Conservation (phyloP, 2,888 invertebrate species). For the Eupithecia abbreviata region DNA sequence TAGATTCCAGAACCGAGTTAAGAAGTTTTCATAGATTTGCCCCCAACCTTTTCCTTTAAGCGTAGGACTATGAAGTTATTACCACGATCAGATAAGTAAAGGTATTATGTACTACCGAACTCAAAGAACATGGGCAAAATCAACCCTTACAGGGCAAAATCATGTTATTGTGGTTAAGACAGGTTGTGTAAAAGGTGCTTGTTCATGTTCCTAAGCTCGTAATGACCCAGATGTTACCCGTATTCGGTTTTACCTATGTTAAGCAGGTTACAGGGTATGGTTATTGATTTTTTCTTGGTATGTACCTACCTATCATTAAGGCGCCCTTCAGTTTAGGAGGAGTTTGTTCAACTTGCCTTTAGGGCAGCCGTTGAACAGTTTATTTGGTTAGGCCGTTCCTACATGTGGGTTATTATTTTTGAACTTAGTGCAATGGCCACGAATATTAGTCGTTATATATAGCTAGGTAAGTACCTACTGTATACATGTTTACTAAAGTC, state of each 20-base stretch:
- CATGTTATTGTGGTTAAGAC: constrained; percentile 6
- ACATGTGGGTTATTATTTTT: background rate
- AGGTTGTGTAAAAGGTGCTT: constrained; percentile 5
- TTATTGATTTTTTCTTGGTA: background rate
- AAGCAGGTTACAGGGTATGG: background rate
- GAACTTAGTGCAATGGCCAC: no score
- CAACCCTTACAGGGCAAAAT: background rate
- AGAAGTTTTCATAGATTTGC: background rate
- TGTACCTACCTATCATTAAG: background rate
- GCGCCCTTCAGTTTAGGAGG: background rate
- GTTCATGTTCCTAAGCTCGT: background rate
- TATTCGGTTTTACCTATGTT: constrained; percentile 4
- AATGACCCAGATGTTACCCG: constrained; percentile 4
- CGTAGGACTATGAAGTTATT: background rate
- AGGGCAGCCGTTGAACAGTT: background rate
- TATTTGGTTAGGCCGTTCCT: background rate
- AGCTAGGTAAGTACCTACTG: no score
- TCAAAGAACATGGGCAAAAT: background rate
- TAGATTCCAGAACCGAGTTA: background rate
- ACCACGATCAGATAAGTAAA: background rate
- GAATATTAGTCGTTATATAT: no score
- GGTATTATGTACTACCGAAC: background rate
- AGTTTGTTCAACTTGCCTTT: background rate
- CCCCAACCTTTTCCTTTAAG: background rate
- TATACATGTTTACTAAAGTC: no score